Conservation (phyloP, 2,113 vertebrate species). For the Asarcornis scutulata region DNA sequence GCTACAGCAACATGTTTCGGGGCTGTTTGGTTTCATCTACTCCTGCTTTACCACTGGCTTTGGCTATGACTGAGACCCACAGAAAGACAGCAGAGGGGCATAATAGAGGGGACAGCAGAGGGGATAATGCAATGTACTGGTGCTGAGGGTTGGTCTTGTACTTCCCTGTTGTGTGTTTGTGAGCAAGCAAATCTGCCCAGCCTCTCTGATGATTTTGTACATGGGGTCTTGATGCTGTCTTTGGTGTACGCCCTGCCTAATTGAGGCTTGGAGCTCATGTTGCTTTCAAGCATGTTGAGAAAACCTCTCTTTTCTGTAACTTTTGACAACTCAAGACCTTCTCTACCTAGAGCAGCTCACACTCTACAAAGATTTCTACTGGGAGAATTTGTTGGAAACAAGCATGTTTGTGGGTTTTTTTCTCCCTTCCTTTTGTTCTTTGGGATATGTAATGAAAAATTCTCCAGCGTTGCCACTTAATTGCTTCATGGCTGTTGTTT, state of each 20-base stretch:
- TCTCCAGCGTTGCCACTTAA: conserved; percentile 64
- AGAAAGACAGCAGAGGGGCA: background rate
- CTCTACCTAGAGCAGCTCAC: background rate
- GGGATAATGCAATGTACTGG: background rate
- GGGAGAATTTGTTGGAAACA: conserved; percentile 34
- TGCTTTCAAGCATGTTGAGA: background rate
- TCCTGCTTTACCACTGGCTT: background rate
- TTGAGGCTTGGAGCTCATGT: background rate
- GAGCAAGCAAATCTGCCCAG: background rate
- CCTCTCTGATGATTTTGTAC: background rate
- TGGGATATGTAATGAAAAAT: conserved; percentile 54
- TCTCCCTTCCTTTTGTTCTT: conserved; percentile 20
- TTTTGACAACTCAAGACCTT: background rate
- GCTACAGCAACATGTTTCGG: background rate
- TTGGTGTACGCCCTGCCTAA: background rate
- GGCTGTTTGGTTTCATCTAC: background rate
- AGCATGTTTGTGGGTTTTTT: background rate
- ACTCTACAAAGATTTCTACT: conserved; percentile 7
- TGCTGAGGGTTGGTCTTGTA: background rate
- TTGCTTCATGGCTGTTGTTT: conserved; percentile 71
- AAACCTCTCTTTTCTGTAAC: background rate
- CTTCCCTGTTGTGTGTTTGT: background rate
- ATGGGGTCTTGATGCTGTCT: background rate
- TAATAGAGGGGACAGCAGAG: background rate
- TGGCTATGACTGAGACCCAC: background rate